phyloP scores from a whole-genome alignment of 2,888 invertebrate species.

The Trissolcus brochymenae region DNA sequence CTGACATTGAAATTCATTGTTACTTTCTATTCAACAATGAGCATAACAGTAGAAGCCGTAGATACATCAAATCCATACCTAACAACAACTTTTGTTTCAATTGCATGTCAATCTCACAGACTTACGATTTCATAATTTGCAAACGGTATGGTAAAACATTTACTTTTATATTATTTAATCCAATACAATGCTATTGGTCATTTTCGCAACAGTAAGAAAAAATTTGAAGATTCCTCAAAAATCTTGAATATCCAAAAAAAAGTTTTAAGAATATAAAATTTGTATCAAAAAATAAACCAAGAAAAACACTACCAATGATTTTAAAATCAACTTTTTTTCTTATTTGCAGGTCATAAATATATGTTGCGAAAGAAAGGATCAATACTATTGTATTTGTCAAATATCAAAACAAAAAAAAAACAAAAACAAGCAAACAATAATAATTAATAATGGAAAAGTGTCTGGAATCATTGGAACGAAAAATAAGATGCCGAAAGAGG shows the following conservation, averaged over 20 bases:
- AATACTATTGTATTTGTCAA: conserved; percentile 43
- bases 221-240: background rate
- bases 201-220: conserved; percentile 32
- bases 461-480: conserved; percentile 69
- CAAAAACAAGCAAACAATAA: background rate
- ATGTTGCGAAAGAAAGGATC: conserved; percentile 50
- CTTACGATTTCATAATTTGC: too few species aligned
- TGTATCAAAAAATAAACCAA: background rate
- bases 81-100: too few species aligned
- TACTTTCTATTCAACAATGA: too few species aligned
- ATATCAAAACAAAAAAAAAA: background rate
- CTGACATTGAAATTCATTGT: too few species aligned
- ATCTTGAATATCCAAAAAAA: background rate
- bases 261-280: background rate
- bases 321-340: conserved; percentile 27
- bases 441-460: conserved; percentile 77
- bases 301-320: background rate
- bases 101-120: too few species aligned
- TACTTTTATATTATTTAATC: too few species aligned
- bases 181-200: conserved; percentile 46
- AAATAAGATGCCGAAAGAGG: conserved; percentile 78
- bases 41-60: too few species aligned
- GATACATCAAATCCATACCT: too few species aligned
- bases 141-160: too few species aligned
- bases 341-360: conserved; percentile 23